Conservation (phyloP, 2,888 invertebrate species). For the Eurytoma californica region DNA sequence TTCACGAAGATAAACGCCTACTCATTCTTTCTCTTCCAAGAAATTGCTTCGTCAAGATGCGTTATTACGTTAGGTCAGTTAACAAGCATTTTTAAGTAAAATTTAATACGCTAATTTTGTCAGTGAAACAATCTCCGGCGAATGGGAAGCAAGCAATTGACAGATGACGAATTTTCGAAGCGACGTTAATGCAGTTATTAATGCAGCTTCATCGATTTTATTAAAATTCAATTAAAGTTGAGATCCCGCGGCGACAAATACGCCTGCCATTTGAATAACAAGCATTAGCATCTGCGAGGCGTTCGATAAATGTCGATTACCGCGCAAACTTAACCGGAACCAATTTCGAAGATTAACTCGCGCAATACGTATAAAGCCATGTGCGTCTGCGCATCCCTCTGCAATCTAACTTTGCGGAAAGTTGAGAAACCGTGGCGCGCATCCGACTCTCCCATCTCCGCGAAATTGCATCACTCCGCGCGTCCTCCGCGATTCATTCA, state of each 20-base stretch:
- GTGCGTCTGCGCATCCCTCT: not conserved
- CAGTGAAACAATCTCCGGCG: too few species aligned
- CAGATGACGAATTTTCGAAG: too few species aligned
- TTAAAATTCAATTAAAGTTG: not conserved
- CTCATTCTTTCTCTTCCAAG: too few species aligned
- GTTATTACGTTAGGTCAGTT: too few species aligned
- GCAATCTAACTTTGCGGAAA: conserved; percentile 37
- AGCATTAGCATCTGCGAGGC: not conserved
- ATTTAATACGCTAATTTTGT: too few species aligned
- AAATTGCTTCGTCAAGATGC: too few species aligned
- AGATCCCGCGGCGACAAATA: not conserved
- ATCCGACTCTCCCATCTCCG: not conserved
- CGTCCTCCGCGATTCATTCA: not conserved
- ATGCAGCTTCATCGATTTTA: not conserved
- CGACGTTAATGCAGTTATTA: not conserved
- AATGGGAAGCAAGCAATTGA: too few species aligned
- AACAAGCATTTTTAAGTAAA: too few species aligned
- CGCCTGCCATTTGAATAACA: not conserved
- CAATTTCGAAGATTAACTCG: not conserved
- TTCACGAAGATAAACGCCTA: not conserved
- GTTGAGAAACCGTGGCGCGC: conserved; percentile 28
- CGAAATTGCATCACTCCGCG: conserved; percentile 1
- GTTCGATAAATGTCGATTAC: not conserved
- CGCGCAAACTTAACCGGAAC: conserved; percentile 3
- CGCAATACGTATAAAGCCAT: not conserved